Base-by-base conservation (phyloP, 2,113 vertebrate genomes). In the Notothenia coriiceps region DNA sequence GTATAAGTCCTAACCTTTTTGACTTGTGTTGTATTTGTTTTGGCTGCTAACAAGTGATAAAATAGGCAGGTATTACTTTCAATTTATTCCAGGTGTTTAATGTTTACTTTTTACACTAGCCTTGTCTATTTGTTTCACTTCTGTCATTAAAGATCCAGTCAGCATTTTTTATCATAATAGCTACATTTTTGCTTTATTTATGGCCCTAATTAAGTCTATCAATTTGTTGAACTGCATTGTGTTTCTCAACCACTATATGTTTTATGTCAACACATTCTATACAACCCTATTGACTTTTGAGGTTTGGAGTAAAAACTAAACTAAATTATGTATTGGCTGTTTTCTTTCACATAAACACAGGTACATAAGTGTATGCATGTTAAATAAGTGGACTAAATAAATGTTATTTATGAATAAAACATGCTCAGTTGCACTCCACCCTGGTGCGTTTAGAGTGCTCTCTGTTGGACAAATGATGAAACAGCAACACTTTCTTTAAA, bases 401-500 rank as follows among this genome's bases (percentile, higher is more conserved):
- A 33, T 59, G 29, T 29, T 29, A 29, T 29, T 29, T 29, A 5
- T 7, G 35, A 40, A 40, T 40, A 40, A 40, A 35, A 35, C 4
- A 2, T 14, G 29, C 17, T 52, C 15, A 5, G 3, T 18, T 56
- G 22, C 0, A 47, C 14, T 33, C 6, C 35, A 40, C 10, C 18
- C 14, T 29, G 15, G 6, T 10, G 22, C 51, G 43, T 64, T 1
- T 9, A 60, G 6, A 11, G 44, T 35, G 46, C 59, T 3, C 57
- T 60, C 62, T 73, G 18, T 11, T 77, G 73, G 68, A 51, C 15
- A 77, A n/a, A n/a, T 13, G 0, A 40, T 77, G 22, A 44, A 46
- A 76, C 61, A 49, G 44, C 33, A 2, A 20, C 22, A 33, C 22
- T 44, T 56, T 70, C 10, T 71, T 15, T 18, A 14, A 22, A 51